Base-by-base conservation (phyloP, 2,113 vertebrate species). In the Menidia beryllina region DNA sequence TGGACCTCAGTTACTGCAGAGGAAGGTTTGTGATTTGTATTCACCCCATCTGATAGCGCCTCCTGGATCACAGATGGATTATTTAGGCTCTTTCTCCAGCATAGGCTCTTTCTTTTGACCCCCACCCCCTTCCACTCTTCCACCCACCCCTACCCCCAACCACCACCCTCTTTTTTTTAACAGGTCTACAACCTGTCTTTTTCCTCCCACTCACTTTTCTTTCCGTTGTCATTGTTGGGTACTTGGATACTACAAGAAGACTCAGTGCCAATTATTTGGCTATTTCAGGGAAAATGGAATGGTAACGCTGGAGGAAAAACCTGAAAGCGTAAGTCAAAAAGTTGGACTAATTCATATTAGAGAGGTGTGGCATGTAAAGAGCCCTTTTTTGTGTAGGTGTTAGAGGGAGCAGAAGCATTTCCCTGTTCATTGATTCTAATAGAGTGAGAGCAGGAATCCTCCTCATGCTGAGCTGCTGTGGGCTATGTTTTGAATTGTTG, bases 1-100 rank as follows among this genome's bases (percentile, higher is more conserved):
- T 84, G 76, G 87, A 87, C 85, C 66, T 60, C 72, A 83, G 83
- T 86, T 88, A 84, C 88, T 88, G 92, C 91, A 90, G 91, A 90
- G 90, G 83, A 87, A 85, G 85, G 74, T 77, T 75, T 90, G 87
- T 90, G 88, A 92, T 93, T 92, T 91, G 89, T 91, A 91, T 91
- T 75, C 88, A 81, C 75, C 77, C 82, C 82, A 89, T 85, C 88
- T 89, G 88, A 91, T 90, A 83, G 85, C 74, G 75, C 83, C 83
- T 86, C 88, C 83, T 77, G 88, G 86, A 89, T 89, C 86, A 80
- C 84, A 87, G 87, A 89, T 88, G 90, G 90, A 93, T 91, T 91
- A 88, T 87, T 80, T 86, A 88, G 85, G 84, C 84, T 91, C 87
- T 83, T 85, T 75, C 73, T 81, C 79, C 64, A n/a, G 75, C 84